Conservation (phyloP, 2,888 invertebrate genomes). For the Zaprionus lineosus region DNA sequence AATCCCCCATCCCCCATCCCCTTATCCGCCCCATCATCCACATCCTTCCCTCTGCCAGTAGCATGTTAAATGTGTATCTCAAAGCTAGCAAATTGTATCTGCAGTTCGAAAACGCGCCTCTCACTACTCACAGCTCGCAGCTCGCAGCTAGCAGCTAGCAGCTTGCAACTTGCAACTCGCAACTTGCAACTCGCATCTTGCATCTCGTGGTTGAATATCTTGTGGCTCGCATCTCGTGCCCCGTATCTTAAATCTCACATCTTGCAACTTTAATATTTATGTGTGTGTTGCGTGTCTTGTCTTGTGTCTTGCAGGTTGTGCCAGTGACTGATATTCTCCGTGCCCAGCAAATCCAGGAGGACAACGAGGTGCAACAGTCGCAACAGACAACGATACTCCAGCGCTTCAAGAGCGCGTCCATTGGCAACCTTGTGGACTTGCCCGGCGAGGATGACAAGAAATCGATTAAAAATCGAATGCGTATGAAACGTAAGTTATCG, state of each 20-base stretch:
- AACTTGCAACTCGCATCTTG: conserved; percentile 1
- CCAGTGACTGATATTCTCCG: conserved; percentile 80
- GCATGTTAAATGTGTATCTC: too few species aligned
- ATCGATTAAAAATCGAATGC: conserved; percentile 79
- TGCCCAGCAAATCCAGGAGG: conserved; percentile 79
- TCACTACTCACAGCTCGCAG: too few species aligned
- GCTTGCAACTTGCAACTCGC: not conserved
- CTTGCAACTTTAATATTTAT: conserved; percentile 32
- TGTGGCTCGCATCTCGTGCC: not conserved
- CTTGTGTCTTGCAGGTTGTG: conserved; percentile 74
- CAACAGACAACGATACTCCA: conserved; percentile 66
- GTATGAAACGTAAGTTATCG: conserved; percentile 80
- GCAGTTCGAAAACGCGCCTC: too few species aligned
- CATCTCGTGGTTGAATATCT: too few species aligned
- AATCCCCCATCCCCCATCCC: not conserved
- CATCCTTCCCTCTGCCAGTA: too few species aligned
- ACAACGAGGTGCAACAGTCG: conserved; percentile 66
- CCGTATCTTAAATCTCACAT: not conserved
- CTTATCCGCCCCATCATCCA: not conserved
- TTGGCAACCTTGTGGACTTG: conserved; percentile 78
- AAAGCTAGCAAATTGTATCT: conserved; percentile 1
- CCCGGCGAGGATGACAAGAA: conserved; percentile 81
- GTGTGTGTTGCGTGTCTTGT: conserved; percentile 24
- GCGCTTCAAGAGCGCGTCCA: conserved; percentile 81
- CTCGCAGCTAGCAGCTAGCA: not conserved